Conservation (phyloP, 2,113 vertebrate species). For the Falco punctatus region DNA sequence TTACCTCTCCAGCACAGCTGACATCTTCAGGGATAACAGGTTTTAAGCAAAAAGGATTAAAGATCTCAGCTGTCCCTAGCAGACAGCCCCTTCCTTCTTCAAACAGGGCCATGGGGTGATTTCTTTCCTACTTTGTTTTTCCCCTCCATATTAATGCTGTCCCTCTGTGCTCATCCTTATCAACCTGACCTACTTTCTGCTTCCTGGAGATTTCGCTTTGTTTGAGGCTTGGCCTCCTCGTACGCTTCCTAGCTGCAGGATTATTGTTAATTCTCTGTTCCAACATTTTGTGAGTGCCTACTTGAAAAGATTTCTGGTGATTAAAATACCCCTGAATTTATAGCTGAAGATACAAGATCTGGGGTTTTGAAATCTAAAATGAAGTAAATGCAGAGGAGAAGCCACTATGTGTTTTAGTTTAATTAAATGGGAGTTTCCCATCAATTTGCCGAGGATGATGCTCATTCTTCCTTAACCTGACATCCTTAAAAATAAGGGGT, state of each 20-base stretch:
- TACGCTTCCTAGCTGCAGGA: neutral
- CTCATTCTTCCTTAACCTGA: neutral
- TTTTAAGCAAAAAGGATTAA: neutral
- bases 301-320: neutral
- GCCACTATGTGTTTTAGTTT: fast-evolving
- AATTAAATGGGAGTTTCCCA: neutral
- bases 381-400: neutral
- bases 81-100: neutral
- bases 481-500: neutral
- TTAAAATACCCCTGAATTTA: neutral
- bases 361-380: neutral
- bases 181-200: conserved; percentile 44
- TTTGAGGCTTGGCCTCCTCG: neutral
- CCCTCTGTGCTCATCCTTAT: neutral
- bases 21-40: neutral
- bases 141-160: neutral
- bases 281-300: neutral
- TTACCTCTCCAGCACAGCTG: neutral
- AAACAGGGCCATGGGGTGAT: fast-evolving
- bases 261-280: neutral
- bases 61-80: fast-evolving
- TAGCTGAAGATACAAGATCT: fast-evolving
- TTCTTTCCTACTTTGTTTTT: neutral
- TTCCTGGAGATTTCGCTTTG: neutral
- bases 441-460: neutral